These are phyloP conservation scores for Rhorus exstirpatorius DNA, from an alignment of 2,888 invertebrate genomes.

Conservation along the genomic window DNA sequence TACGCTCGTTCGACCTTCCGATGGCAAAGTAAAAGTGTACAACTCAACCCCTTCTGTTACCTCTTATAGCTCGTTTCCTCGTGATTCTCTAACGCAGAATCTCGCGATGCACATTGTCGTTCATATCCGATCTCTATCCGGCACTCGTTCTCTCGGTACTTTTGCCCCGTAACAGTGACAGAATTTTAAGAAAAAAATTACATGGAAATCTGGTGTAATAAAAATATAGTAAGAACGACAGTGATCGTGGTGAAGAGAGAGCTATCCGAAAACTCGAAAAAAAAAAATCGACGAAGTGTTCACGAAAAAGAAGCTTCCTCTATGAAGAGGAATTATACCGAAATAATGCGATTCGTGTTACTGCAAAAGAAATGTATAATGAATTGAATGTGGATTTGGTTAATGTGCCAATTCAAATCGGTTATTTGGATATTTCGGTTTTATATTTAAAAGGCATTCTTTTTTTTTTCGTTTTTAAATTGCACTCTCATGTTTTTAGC, in stretches of 20 bases:
- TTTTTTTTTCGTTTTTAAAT: too few relatives aligned
- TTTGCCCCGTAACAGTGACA: not conserved
- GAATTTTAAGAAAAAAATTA: constrained; percentile 1
- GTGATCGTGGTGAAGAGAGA: not conserved
- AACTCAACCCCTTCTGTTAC: constrained; percentile 38
- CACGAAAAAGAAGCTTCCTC: too few relatives aligned
- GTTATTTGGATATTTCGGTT: too few relatives aligned
- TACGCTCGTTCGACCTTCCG: constrained; percentile 59
- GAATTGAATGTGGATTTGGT: too few relatives aligned
- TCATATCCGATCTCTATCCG: constrained; percentile 33
- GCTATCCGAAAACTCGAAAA: not conserved
- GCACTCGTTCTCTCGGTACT: not conserved
- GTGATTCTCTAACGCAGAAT: constrained; percentile 21
- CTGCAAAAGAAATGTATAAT: too few relatives aligned
- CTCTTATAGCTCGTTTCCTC: constrained; percentile 56
- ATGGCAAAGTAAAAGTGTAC: constrained; percentile 57
- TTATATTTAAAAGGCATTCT: too few relatives aligned
- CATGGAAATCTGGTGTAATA: not conserved
- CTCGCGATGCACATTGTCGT: constrained; percentile 6
- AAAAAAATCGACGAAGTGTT: too few relatives aligned
- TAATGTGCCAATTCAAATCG: too few relatives aligned
- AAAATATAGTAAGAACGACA: not conserved
- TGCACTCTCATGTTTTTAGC: not conserved
- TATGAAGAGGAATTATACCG: too few relatives aligned
- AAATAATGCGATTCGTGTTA: too few relatives aligned